These are phyloP conservation scores for Sphaerodactylus townsendi DNA, from an alignment of 2,113 vertebrate species.

Conservation along the genomic window DNA sequence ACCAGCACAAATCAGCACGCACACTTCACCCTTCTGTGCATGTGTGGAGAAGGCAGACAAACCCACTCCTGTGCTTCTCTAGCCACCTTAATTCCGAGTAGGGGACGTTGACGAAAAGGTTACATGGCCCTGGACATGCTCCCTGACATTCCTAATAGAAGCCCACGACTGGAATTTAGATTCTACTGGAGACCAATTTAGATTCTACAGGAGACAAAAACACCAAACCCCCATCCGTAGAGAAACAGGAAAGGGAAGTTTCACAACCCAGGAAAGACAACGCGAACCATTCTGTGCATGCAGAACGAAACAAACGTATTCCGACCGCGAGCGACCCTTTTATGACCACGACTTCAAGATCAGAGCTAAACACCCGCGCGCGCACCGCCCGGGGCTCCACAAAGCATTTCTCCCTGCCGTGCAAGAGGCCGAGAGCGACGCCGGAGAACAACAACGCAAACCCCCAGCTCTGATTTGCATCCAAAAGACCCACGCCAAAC, in stretches of 20 bases:
- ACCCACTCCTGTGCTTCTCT: not conserved
- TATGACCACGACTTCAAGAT: too few species aligned
- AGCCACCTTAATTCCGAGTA: not conserved
- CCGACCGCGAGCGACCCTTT: not conserved
- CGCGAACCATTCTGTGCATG: not conserved
- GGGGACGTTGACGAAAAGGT: too few species aligned
- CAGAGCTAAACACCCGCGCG: too few species aligned
- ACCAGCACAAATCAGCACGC: not conserved
- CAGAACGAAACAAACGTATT: not conserved
- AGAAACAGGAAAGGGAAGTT: not conserved
- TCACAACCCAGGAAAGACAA: not conserved
- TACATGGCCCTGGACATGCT: not conserved
- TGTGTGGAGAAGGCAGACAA: not conserved
- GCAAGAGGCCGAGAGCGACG: not conserved
- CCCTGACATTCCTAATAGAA: not conserved
- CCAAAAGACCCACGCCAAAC: not conserved
- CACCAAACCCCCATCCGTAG: too few species aligned
- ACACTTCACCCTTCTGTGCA: not conserved
- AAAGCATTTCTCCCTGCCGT: not conserved
- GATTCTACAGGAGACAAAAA: not conserved
- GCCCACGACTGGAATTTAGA: not conserved
- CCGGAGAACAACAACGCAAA: too few species aligned
- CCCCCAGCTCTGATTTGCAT: not conserved
- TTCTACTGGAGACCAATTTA: not conserved
- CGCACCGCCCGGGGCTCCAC: not conserved